Percentiles rank a stretch among this genome's conserved stretches.
Conservation (phyloP, 2,113 vertebrate species). For the Micronisus gabar region DNA sequence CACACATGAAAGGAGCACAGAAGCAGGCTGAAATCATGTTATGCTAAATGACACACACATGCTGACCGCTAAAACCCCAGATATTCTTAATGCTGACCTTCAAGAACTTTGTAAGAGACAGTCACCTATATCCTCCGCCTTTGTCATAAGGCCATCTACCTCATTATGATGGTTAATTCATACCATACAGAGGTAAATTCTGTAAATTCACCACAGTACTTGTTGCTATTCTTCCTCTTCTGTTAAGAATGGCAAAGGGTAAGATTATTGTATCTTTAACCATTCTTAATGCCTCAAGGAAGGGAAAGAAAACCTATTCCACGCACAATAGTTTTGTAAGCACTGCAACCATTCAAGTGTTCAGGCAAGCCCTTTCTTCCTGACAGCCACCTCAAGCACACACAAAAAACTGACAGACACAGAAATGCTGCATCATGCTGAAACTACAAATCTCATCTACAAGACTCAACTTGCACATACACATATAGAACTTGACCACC, state of each 20-base stretch:
- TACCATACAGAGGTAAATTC: not conserved
- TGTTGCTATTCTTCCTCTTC: not conserved
- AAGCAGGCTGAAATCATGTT: not conserved
- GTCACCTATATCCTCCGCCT: not conserved
- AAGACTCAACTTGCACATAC: not conserved
- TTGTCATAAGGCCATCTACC: not conserved
- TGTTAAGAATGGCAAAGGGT: not conserved
- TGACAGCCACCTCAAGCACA: not conserved
- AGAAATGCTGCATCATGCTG: not conserved
- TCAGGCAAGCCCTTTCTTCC: not conserved
- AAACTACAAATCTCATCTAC: not conserved
- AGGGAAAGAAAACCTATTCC: not conserved
- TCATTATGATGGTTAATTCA: fast-evolving
- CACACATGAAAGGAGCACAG: not conserved
- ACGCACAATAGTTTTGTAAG: not conserved
- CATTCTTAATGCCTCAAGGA: not conserved
- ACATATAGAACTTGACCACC: not conserved
- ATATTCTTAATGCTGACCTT: not conserved
- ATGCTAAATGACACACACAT: not conserved
- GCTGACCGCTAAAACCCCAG: not conserved
- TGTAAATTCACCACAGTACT: not conserved
- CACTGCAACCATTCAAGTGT: not conserved
- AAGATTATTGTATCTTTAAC: not conserved
- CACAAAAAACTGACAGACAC: not conserved
- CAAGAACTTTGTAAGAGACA: not conserved